Percentiles rank a stretch among this genome's conserved stretches.
These are phyloP conservation scores for Antechinus flavipes DNA, from an alignment of 2,113 vertebrate genomes.

Conservation along the genomic window DNA sequence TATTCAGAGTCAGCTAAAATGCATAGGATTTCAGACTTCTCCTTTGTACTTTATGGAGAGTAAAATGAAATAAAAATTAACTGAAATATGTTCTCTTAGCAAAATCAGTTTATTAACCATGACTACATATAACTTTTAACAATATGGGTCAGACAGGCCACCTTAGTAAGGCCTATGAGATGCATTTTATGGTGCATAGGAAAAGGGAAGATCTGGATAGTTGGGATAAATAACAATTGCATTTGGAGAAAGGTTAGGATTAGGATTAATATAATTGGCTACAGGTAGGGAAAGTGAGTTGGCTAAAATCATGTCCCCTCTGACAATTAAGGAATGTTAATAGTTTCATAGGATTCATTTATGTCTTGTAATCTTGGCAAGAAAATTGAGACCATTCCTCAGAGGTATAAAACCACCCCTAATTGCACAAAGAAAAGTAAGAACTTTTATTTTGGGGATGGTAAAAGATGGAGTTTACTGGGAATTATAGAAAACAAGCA, in stretches of 20 bases:
- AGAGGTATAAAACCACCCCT: background rate
- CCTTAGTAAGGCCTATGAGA: background rate
- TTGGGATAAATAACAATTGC: background rate
- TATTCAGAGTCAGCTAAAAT: background rate
- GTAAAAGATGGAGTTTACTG: background rate
- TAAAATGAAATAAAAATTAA: background rate
- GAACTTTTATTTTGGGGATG: background rate
- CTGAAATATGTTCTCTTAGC: background rate
- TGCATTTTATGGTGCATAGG: background rate
- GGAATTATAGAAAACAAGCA: background rate
- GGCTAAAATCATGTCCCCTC: background rate
- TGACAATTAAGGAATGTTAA: background rate
- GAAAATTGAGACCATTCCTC: background rate
- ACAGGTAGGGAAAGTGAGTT: background rate
- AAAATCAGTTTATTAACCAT: background rate
- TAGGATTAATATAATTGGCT: background rate
- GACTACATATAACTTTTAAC: background rate
- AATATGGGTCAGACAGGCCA: background rate
- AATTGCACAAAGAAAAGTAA: background rate
- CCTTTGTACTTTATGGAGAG: background rate
- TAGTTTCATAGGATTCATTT: background rate
- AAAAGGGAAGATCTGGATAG: background rate
- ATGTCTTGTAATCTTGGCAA: background rate
- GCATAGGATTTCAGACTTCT: background rate
- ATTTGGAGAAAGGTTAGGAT: too few relatives aligned